Percentiles rank a stretch among this genome's conserved stretches.
Conservation (phyloP, 1,140 invertebrate genomes). For the Sesamia nonagrioides region DNA sequence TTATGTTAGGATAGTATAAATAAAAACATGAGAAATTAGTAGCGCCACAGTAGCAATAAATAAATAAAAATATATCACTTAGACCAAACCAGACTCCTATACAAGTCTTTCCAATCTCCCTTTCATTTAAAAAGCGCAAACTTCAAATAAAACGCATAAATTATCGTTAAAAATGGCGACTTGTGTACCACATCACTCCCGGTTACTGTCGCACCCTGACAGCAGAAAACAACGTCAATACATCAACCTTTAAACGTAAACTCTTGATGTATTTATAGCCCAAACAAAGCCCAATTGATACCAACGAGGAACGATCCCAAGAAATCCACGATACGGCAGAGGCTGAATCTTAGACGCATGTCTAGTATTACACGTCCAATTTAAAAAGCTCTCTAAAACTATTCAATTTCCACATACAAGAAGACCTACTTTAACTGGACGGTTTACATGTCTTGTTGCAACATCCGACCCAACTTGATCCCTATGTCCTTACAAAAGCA, state of each 20-base stretch:
- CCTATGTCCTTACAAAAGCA: constrained; percentile 1
- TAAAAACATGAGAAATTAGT: too few relatives aligned
- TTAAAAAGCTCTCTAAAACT: constrained; percentile 49
- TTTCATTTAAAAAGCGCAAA: neutral
- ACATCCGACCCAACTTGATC: constrained; percentile 28
- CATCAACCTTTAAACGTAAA: constrained; percentile 62
- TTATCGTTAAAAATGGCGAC: constrained; percentile 20
- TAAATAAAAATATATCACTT: too few relatives aligned
- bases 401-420: constrained; percentile 22
- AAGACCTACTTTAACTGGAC: constrained; percentile 43
- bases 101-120: neutral
- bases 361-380: constrained; percentile 53
- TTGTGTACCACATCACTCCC: neutral
- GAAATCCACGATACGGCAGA: constrained; percentile 62
- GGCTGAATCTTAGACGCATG: constrained; percentile 59
- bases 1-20: too few relatives aligned
- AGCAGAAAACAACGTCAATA: constrained; percentile 48
- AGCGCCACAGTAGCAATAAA: too few relatives aligned
- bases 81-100: too few relatives aligned
- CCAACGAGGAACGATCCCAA: constrained; percentile 57
- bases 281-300: constrained; percentile 66
- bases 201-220: constrained; percentile 17
- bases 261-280: constrained; percentile 68
- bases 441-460: constrained; percentile 42
- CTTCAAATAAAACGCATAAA: constrained; percentile 10